Evolutionary conservation across 2,888 invertebrate species (phyloP).

Genomic region (Acleris cristana): DNA sequence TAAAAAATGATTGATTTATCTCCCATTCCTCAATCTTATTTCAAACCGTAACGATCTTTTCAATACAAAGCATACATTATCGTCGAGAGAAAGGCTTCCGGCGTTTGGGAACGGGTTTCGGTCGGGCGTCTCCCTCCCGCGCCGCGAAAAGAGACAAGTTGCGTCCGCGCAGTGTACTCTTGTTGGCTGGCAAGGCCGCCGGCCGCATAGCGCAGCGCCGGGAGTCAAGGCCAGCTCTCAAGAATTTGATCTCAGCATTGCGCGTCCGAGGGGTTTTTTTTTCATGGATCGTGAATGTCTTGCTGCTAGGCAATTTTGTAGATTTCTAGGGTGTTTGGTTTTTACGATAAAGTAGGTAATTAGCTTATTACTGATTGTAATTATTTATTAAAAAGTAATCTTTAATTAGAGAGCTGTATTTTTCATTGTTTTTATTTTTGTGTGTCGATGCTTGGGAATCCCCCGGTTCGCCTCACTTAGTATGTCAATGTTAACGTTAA

Average conservation of each 20-base stretch:
- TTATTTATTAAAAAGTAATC: too few relatives aligned
- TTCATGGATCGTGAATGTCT: conserved; percentile 30
- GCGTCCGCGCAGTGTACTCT: conserved; percentile 50
- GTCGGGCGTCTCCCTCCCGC: conserved; percentile 51
- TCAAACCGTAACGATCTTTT: conserved; percentile 40
- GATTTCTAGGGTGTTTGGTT: not conserved
- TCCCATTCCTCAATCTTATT: conserved; percentile 39
- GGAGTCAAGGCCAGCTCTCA: conserved; percentile 44
- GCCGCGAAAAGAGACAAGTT: conserved; percentile 51
- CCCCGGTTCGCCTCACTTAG: too few relatives aligned
- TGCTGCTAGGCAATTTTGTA: not conserved
- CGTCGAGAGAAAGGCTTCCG: conserved; percentile 70
- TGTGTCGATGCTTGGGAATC: too few relatives aligned
- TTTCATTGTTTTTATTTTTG: too few relatives aligned
- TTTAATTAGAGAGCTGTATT: too few relatives aligned
- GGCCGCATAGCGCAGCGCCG: conserved; percentile 49
- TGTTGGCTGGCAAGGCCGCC: conserved; percentile 58
- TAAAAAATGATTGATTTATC: conserved; percentile 34
- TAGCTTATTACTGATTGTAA: too few relatives aligned
- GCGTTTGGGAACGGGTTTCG: conserved; percentile 62
- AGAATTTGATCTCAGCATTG: conserved; percentile 34
- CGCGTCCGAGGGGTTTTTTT: conserved; percentile 28
- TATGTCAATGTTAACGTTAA: too few relatives aligned
- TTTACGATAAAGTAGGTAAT: not conserved
- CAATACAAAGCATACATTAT: conserved; percentile 41